phyloP scores from a whole-genome alignment of 2,888 invertebrate genomes.

The Cenopis cana region DNA sequence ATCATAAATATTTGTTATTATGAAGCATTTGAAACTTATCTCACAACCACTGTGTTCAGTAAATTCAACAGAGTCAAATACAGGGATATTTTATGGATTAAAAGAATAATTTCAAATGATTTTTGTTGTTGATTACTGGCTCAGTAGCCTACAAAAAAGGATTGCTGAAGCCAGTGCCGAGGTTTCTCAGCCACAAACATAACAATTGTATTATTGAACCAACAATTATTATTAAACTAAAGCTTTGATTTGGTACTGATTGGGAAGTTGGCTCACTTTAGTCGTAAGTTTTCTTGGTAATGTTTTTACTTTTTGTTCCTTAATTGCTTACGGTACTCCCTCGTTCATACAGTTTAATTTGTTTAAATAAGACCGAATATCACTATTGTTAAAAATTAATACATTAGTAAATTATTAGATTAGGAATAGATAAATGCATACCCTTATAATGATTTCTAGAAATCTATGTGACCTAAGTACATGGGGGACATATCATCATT shows the following conservation, averaged over 20 bases:
- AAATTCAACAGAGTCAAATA: conserved; percentile 83
- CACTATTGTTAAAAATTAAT: conserved; percentile 44
- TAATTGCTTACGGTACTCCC: conserved; percentile 70
- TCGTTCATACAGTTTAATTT: conserved; percentile 55
- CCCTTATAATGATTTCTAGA: conserved; percentile 63
- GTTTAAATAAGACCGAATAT: conserved; percentile 52
- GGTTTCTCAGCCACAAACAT: conserved; percentile 10
- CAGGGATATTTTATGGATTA: conserved; percentile 82
- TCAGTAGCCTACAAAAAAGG: conserved; percentile 9
- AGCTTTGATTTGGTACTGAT: conserved; percentile 83
- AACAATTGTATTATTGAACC: conserved; percentile 18
- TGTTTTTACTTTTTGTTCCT: conserved; percentile 56
- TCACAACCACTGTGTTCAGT: conserved; percentile 76
- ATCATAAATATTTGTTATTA: conserved; percentile 34
- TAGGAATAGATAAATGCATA: conserved; percentile 56
- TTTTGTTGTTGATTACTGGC: conserved; percentile 19
- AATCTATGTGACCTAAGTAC: conserved; percentile 60
- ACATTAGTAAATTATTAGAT: conserved; percentile 62
- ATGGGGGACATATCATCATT: conserved; percentile 74
- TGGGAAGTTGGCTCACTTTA: conserved; percentile 74
- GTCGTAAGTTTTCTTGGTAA: conserved; percentile 63
- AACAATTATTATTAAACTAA: conserved; percentile 58
- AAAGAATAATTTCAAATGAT: conserved; percentile 54
- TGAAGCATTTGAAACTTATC: conserved; percentile 66
- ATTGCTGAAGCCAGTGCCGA: conserved; percentile 5